Percentiles rank a stretch among this genome's conserved stretches.
phyloP scores from a whole-genome alignment of 2,113 vertebrate species.

The Plotosus lineatus region DNA sequence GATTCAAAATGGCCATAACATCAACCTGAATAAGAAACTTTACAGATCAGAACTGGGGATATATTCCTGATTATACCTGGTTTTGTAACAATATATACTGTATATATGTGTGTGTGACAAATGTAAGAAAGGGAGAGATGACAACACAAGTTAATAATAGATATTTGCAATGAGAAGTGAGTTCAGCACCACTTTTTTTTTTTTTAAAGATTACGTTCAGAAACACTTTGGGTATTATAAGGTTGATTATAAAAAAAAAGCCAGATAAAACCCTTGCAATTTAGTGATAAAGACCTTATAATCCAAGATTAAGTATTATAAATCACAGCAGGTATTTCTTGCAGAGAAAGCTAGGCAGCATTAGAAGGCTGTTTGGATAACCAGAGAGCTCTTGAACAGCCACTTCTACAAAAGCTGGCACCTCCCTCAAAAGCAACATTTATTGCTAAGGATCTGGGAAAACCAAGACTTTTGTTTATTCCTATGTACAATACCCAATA shows the following conservation, averaged over 20 bases:
- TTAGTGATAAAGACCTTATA: not conserved
- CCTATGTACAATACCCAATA: not conserved
- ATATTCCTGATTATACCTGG: too few species aligned
- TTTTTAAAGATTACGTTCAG: not conserved
- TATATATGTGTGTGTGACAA: not conserved
- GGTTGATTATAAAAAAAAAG: not conserved
- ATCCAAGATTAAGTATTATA: not conserved
- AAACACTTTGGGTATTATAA: not conserved
- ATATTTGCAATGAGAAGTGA: not conserved
- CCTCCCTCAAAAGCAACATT: not conserved
- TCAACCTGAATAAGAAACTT: too few species aligned
- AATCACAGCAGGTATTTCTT: conserved; percentile 16
- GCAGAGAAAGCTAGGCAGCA: not conserved
- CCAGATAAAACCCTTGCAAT: not conserved
- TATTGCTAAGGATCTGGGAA: not conserved
- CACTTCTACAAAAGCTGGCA: not conserved
- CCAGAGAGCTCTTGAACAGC: not conserved
- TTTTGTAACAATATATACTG: too few species aligned
- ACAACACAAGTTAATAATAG: not conserved
- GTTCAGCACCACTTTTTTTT: not conserved
- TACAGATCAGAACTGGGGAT: too few species aligned
- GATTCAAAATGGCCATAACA: too few species aligned
- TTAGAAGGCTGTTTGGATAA: not conserved
- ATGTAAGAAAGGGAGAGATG: not conserved
- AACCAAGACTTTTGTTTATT: not conserved